Base-by-base conservation (phyloP, 2,113 vertebrate genomes). In the Polypterus bichir region DNA sequence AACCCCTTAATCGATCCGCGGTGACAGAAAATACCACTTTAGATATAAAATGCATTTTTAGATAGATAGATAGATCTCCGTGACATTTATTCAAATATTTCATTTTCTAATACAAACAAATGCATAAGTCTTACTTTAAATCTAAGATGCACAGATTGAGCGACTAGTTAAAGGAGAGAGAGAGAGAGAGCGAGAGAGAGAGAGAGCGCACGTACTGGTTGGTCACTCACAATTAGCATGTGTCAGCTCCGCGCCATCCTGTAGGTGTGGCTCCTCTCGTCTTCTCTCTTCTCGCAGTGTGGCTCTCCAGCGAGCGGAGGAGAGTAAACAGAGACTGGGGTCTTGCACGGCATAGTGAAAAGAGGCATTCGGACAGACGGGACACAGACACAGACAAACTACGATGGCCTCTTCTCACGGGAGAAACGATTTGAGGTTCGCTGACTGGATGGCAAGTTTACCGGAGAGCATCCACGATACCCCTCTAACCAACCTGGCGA, bases 381-480 rank as follows among this genome's bases (percentile, higher is more conserved):
- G 68, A 67, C 59, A 62, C 8, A 27, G 45, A 69, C 60, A n/a
- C 48, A 6, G 4, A 70, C 65, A 5, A n/a, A 44, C 68, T 79
- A 75, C 83, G 64, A 95, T 97, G 93, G 94, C 94, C 82, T 91
- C 93, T 53, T 97, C 90, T 84, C 92, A 92, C 70, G 91, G 91
- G 73, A 94, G 87, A 79, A 81, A 74, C 62, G 93, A 97, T 77
- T 71, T 86, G 74, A 81, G 85, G 57, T 88, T 91, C 68, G 92
- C 90, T 4, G 93, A 97, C 86, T 97, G 94, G 94, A 97, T 97
- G 94, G 82, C 90, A 67, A 86, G 82, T 80, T 83, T 97, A 73
- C 94, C 94, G 2, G 77, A 81, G 68, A 90, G 81, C 85, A 88
- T 97, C 82, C 91, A 93, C 78, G 76, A 74, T 57, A 81, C 83